A percentile compares a stretch with the other conserved stretches of the same genome.
Evolutionary conservation across 2,888 invertebrate genomes (phyloP).

Genomic region (Agapostemon virescens): DNA sequence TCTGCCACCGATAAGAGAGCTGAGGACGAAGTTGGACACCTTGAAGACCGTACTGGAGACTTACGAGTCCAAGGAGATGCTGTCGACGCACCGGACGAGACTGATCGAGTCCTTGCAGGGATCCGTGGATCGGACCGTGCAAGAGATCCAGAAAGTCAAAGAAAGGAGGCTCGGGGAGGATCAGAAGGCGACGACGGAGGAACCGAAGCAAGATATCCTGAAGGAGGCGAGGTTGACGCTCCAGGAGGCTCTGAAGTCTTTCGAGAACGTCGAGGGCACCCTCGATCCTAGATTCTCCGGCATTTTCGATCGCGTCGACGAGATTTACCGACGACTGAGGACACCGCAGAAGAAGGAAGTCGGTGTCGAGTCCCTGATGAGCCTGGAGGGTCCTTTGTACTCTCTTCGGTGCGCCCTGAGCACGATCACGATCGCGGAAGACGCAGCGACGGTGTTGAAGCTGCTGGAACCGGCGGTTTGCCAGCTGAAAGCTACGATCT

Average conservation of each 20-base stretch:
- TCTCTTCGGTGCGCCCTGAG: conserved; percentile 52
- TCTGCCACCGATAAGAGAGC: conserved; percentile 68
- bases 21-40: conserved; percentile 72
- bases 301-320: conserved; percentile 53
- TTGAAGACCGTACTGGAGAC: conserved; percentile 73
- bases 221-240: conserved; percentile 51
- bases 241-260: conserved; percentile 46
- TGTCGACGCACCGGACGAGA: conserved; percentile 70
- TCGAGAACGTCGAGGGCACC: conserved; percentile 48
- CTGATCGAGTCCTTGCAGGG: conserved; percentile 70
- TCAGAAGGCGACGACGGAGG: conserved; percentile 2
- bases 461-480: conserved; percentile 48
- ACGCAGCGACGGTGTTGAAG: conserved; percentile 35
- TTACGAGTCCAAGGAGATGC: conserved; percentile 68
- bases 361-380: conserved; percentile 46
- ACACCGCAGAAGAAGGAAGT: conserved; percentile 38
- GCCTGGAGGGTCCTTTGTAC: conserved; percentile 55
- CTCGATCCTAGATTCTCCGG: conserved; percentile 48
- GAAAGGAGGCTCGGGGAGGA: conserved; percentile 9
- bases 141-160: conserved; percentile 60
- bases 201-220: conserved; percentile 47
- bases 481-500: conserved; percentile 39
- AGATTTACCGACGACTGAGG: conserved; percentile 51
- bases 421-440: conserved; percentile 29
- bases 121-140: conserved; percentile 63